phyloP scores from a whole-genome alignment of 1,140 invertebrate species.

The Medauroidea extradentata region DNA sequence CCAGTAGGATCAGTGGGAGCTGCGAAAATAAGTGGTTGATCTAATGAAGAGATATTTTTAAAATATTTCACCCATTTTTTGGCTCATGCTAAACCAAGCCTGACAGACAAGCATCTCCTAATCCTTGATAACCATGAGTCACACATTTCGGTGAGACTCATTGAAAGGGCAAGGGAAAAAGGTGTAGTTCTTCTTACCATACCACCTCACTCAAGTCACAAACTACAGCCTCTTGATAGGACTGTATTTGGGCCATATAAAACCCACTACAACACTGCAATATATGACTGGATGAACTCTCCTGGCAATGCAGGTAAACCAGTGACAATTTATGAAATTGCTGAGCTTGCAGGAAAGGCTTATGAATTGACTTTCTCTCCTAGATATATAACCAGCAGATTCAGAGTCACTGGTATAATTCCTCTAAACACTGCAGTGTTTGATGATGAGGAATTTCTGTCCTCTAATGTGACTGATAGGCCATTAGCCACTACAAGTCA shows the following conservation, averaged over 20 bases:
- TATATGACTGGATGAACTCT: constrained; percentile 28
- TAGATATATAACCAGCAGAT: too few species aligned
- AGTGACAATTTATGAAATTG: constrained; percentile 34
- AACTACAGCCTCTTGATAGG: constrained; percentile 3
- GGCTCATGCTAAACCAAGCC: constrained; percentile 1
- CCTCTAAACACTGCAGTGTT: constrained; percentile 37
- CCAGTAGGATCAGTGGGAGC: constrained; percentile 6
- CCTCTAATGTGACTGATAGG: constrained; percentile 35
- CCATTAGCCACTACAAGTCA: too few species aligned
- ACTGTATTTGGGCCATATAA: constrained; percentile 24
- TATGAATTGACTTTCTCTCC: constrained; percentile 25
- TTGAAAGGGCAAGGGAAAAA: constrained; percentile 11
- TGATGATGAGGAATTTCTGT: constrained; percentile 36
- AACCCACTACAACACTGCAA: constrained; percentile 34
- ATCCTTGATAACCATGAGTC: constrained; percentile 25
- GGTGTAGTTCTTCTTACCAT: constrained; percentile 14
- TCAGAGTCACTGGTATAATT: constrained; percentile 30
- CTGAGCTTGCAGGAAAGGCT: constrained; percentile 23
- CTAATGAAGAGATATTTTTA: constrained; percentile 13
- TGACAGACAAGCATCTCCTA: constrained; percentile 10
- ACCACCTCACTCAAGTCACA: neutral
- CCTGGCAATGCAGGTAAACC: constrained; percentile 23
- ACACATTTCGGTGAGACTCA: constrained; percentile 5
- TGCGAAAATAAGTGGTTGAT: constrained; percentile 16
- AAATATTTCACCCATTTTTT: constrained; percentile 8